Percentiles rank a stretch among this genome's conserved stretches.
Conservation (phyloP, 1,140 invertebrate genomes). For the Cryptotermes secundus region DNA sequence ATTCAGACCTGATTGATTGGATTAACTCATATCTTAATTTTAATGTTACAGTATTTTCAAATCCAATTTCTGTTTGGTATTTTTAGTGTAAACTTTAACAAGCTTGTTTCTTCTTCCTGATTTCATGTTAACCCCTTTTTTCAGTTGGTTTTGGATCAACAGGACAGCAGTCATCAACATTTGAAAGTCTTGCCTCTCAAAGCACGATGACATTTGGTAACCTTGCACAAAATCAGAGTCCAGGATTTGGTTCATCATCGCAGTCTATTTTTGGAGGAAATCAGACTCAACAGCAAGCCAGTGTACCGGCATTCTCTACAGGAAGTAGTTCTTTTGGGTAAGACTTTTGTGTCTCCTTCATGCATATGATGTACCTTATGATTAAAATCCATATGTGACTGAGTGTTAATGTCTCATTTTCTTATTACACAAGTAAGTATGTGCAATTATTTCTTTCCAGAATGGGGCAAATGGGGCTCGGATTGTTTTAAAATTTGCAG, state of each 20-base stretch:
- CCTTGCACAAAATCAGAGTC: slow-evolving; percentile 48
- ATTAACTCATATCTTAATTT: too few species aligned
- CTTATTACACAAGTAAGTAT: too few species aligned
- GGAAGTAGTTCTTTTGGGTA: slow-evolving; percentile 22
- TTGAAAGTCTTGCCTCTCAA: slow-evolving; percentile 56
- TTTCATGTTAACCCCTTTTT: too few species aligned
- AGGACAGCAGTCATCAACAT: slow-evolving; percentile 50
- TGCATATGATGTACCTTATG: too few species aligned
- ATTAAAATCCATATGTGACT: background rate
- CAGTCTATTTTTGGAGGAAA: slow-evolving; percentile 21
- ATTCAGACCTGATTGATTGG: background rate
- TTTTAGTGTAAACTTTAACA: too few species aligned
- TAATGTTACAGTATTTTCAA: too few species aligned
- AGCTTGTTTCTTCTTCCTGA: too few species aligned
- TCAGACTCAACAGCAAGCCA: background rate
- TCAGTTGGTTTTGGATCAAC: slow-evolving; percentile 21
- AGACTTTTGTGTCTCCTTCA: background rate
- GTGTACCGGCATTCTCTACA: background rate
- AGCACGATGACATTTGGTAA: slow-evolving; percentile 58
- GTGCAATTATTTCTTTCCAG: too few species aligned
- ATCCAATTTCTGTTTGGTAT: too few species aligned
- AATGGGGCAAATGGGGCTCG: too few species aligned
- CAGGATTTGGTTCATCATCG: background rate
- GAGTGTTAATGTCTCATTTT: background rate
- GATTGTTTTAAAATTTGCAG: too few species aligned